These are phyloP conservation scores for Mirza zaza DNA, from an alignment of 2,113 vertebrate species.

Conservation along the genomic window DNA sequence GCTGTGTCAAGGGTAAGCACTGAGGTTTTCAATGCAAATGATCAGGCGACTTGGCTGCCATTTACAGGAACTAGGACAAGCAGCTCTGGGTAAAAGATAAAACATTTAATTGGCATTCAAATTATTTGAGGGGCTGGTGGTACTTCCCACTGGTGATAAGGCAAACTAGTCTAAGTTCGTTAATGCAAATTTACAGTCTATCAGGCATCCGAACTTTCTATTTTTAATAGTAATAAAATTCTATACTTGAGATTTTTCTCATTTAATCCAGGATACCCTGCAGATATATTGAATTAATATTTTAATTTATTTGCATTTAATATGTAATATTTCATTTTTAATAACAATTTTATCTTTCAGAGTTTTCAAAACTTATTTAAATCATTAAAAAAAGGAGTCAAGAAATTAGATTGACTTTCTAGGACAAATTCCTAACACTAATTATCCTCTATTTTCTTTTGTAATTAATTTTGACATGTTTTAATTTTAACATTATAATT, in stretches of 20 bases:
- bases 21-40: slow-evolving; percentile 33
- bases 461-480: slow-evolving; percentile 25
- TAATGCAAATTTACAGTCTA: slow-evolving; percentile 40
- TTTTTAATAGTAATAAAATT: slow-evolving; percentile 62
- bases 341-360: slow-evolving; percentile 53
- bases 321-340: slow-evolving; percentile 54
- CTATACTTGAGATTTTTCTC: slow-evolving; percentile 61
- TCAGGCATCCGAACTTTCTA: slow-evolving; percentile 34
- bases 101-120: slow-evolving; percentile 54
- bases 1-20: not conserved
- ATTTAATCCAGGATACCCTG: slow-evolving; percentile 58
- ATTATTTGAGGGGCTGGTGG: slow-evolving; percentile 24
- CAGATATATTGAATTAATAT: slow-evolving; percentile 63
- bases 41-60: not conserved
- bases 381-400: slow-evolving; percentile 33
- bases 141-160: slow-evolving; percentile 29
- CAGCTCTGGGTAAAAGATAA: slow-evolving; percentile 12
- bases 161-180: slow-evolving; percentile 22
- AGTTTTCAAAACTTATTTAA: slow-evolving; percentile 51
- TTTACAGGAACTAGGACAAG: not conserved
- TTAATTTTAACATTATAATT: slow-evolving; percentile 19
- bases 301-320: slow-evolving; percentile 56
- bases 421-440: not conserved
- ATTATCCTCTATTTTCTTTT: slow-evolving; percentile 26
- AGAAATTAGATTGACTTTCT: slow-evolving; percentile 51